Conservation (phyloP, 30 jellyfish, hydroid and myxozoan genomes). For the Aurelia sp. region DNA sequence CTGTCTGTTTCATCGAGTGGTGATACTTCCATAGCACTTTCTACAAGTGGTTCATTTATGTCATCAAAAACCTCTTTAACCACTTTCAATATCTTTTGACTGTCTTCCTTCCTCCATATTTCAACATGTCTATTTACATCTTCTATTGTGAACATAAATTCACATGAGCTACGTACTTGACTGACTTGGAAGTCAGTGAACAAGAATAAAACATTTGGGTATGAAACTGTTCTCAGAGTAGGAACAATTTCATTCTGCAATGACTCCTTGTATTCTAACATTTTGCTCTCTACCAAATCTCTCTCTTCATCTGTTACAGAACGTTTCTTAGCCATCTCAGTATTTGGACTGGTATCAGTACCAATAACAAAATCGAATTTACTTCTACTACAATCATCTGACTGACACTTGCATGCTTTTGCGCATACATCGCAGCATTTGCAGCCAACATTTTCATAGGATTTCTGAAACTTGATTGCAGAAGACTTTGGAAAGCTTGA, state of each 20-base stretch:
- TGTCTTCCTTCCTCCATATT: background rate
- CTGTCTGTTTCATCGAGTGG: background rate
- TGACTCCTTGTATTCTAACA: background rate
- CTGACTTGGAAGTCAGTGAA: slow-evolving; percentile 3
- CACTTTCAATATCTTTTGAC: background rate
- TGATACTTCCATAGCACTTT: background rate
- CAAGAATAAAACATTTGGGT: background rate
- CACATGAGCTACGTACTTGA: background rate
- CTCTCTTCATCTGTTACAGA: slow-evolving; percentile 2
- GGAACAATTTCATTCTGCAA: background rate
- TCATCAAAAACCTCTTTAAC: background rate
- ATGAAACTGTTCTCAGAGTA: background rate
- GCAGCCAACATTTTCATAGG: background rate
- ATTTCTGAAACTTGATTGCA: background rate
- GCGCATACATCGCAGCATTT: slow-evolving; percentile 11
- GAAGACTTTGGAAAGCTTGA: background rate
- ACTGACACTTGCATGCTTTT: background rate
- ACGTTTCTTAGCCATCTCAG: slow-evolving; percentile 1
- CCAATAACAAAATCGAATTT: background rate
- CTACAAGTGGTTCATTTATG: background rate
- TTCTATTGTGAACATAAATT: background rate
- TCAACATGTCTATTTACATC: slow-evolving; percentile 1
- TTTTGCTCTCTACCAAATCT: background rate
- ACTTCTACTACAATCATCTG: background rate
- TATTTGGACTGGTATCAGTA: background rate